Evolutionary conservation across 2,797 vertebrate species (phyloP).

Genomic region (Anabacerthia variegaticeps): DNA sequence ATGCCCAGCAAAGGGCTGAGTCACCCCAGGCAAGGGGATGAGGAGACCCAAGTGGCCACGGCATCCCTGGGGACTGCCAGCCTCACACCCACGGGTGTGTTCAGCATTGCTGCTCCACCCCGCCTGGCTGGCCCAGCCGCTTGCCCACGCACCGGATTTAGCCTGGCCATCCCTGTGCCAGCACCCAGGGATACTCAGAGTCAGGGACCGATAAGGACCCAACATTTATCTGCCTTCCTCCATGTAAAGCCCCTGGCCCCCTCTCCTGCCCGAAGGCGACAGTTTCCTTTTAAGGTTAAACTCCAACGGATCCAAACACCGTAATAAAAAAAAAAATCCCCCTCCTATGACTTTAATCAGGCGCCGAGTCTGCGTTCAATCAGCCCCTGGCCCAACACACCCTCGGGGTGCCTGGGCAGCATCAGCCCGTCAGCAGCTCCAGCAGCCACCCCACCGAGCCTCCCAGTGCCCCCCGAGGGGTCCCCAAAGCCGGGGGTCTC

Average conservation of each 20-base stretch:
- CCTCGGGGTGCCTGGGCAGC: neutral
- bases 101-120: neutral
- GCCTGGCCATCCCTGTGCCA: neutral
- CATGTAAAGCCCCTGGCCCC: neutral
- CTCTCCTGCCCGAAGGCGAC: neutral
- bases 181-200: neutral
- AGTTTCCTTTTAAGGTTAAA: slow-evolving; percentile 61
- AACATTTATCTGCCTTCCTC: neutral
- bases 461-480: neutral
- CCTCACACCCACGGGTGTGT: neutral
- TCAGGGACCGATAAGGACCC: slow-evolving; percentile 19
- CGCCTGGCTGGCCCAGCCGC: neutral
- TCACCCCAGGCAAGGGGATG: neutral
- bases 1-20: neutral
- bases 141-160: neutral
- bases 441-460: rapidly evolving
- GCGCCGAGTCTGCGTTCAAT: neutral
- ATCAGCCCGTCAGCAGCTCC: neutral
- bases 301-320: neutral
- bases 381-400: neutral
- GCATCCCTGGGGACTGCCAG: neutral
- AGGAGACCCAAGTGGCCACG: neutral
- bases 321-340: neutral
- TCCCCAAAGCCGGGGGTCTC: neutral
- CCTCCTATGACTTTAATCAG: neutral